These are phyloP conservation scores for Monopis laevigella DNA, from an alignment of 2,888 invertebrate species.

Conservation along the genomic window DNA sequence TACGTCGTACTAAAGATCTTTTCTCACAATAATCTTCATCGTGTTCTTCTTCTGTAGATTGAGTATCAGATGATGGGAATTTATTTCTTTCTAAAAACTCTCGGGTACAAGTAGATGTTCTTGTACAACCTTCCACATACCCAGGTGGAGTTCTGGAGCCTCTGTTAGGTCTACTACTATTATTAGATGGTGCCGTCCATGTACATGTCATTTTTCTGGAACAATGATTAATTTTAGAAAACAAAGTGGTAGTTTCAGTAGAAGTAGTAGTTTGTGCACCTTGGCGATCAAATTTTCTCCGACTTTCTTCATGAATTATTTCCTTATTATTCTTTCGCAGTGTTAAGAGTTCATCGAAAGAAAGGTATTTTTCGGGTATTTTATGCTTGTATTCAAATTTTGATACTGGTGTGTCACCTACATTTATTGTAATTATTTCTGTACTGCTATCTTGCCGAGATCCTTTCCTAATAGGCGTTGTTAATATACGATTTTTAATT, in stretches of 20 bases:
- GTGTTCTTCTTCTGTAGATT: constrained; percentile 17
- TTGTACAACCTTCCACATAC: constrained; percentile 51
- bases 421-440: constrained; percentile 42
- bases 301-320: not conserved
- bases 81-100: constrained; percentile 46
- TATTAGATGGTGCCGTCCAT: constrained; percentile 38
- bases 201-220: constrained; percentile 54
- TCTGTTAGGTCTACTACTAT: constrained; percentile 14
- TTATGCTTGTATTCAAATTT: constrained; percentile 21
- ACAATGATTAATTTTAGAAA: constrained; percentile 38
- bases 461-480: constrained; percentile 18
- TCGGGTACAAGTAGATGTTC: constrained; percentile 54
- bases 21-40: constrained; percentile 56
- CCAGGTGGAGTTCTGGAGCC: constrained; percentile 48
- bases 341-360: constrained; percentile 55
- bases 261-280: constrained; percentile 8
- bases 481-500: constrained; percentile 26
- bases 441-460: too few relatives aligned
- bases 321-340: constrained; percentile 35
- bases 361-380: constrained; percentile 48
- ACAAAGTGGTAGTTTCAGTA: constrained; percentile 36
- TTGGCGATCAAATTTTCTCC: not conserved
- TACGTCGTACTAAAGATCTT: constrained; percentile 34
- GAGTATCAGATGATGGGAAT: constrained; percentile 26
- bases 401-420: constrained; percentile 21